These are phyloP conservation scores for Chromobotia macracanthus DNA, from an alignment of 2,797 vertebrate species.

Conservation along the genomic window DNA sequence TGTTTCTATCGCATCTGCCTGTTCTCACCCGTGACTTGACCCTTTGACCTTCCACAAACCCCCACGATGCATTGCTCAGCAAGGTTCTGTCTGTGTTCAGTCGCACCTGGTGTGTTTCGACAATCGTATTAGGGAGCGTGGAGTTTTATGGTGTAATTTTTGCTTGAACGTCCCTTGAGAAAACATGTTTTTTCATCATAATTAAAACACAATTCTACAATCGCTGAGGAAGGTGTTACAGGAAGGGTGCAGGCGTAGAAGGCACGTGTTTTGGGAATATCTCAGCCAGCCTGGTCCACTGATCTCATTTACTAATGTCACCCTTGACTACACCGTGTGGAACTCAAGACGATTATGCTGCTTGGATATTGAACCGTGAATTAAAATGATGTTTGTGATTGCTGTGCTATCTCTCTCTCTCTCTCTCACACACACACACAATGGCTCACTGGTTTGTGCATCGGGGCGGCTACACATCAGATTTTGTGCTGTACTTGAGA, in stretches of 20 bases:
- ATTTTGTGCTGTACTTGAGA: no score
- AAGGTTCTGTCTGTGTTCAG: background rate
- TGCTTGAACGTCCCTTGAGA: slow-evolving; percentile 8
- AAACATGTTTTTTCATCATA: background rate
- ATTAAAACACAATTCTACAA: slow-evolving; percentile 12
- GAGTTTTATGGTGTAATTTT: slow-evolving; percentile 30
- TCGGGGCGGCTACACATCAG: no score
- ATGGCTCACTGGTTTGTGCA: no score
- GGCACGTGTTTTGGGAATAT: background rate
- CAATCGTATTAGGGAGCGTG: background rate
- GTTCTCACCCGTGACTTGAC: slow-evolving; percentile 34
- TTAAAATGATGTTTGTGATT: slow-evolving; percentile 56
- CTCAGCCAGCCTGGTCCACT: slow-evolving; percentile 7
- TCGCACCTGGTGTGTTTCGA: background rate
- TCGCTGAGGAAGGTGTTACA: background rate
- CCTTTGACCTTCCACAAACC: slow-evolving; percentile 28
- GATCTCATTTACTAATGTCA: slow-evolving; percentile 52
- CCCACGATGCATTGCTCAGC: slow-evolving; percentile 31
- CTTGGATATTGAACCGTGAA: slow-evolving; percentile 33
- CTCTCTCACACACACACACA: no score
- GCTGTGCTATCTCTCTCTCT: background rate
- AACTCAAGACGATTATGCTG: slow-evolving; percentile 47
- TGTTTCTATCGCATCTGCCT: slow-evolving; percentile 61
- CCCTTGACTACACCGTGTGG: slow-evolving; percentile 51
- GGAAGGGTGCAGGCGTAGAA: background rate